These are phyloP conservation scores for Sminthurinus aureus DNA, from an alignment of 2,888 invertebrate genomes.

Conservation along the genomic window DNA sequence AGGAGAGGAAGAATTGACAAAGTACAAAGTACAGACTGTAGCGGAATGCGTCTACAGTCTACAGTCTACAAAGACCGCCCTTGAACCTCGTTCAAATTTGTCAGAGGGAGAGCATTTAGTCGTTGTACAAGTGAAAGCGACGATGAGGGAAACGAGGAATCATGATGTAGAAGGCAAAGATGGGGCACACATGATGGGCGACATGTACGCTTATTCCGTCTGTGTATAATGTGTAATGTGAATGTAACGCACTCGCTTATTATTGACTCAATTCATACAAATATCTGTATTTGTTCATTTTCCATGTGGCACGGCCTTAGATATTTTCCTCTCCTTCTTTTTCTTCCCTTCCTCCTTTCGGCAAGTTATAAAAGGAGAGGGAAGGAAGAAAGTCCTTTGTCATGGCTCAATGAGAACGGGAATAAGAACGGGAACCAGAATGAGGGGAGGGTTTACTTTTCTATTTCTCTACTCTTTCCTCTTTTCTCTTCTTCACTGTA, in stretches of 20 bases:
- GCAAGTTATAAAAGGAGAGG: not conserved
- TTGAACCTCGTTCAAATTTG: too few relatives aligned
- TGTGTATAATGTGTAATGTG: too few relatives aligned
- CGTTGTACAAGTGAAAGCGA: not conserved
- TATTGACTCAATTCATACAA: constrained; percentile 1
- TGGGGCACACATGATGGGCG: not conserved
- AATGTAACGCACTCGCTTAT: not conserved
- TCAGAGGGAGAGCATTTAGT: not conserved
- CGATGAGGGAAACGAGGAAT: not conserved
- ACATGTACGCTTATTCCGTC: too few relatives aligned
- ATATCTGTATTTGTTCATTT: not conserved
- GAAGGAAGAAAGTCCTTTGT: constrained; percentile 2
- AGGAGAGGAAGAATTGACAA: too few relatives aligned
- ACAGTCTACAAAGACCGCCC: too few relatives aligned
- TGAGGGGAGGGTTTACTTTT: not conserved
- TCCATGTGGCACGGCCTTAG: not conserved
- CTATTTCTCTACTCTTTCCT: too few relatives aligned
- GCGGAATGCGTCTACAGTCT: too few relatives aligned
- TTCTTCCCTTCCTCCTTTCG: not conserved
- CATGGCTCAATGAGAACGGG: constrained; percentile 13
- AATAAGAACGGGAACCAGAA: not conserved
- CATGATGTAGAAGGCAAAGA: not conserved
- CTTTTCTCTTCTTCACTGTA: too few relatives aligned
- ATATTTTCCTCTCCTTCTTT: not conserved
- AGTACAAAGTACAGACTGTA: too few relatives aligned